Percentiles rank a stretch among this genome's conserved stretches.
Conservation (phyloP, 2,797 vertebrate species). For the Cossypha dichroa region DNA sequence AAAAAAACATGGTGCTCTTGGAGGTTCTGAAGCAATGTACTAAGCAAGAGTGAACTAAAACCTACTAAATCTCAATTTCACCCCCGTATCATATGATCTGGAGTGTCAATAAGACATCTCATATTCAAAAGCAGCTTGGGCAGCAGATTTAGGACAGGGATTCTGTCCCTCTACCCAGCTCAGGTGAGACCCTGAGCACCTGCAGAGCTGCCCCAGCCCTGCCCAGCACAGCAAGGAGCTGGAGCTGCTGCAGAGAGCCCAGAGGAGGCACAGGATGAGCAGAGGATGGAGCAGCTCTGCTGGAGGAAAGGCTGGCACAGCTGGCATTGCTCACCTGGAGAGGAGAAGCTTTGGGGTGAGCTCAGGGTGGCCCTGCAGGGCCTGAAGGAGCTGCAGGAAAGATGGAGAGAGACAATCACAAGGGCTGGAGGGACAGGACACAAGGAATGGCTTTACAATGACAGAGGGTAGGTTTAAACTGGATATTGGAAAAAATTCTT, state of each 20-base stretch:
- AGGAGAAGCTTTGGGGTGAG: neutral
- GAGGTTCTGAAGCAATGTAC: neutral
- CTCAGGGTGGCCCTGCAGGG: fast-evolving
- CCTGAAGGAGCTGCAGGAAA: neutral
- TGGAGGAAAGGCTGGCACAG: neutral
- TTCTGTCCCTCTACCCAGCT: neutral
- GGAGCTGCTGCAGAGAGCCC: neutral
- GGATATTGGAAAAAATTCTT: no score
- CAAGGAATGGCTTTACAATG: neutral
- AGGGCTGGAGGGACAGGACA: neutral
- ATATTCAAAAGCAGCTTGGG: neutral
- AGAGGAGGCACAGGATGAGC: neutral
- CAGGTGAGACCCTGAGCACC: neutral
- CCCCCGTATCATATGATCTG: neutral
- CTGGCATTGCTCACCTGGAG: fast-evolving
- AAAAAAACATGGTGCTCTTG: neutral
- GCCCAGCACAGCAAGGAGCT: fast-evolving
- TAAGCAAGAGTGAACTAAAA: neutral
- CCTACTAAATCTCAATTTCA: neutral
- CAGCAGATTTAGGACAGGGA: neutral
- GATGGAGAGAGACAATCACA: neutral
- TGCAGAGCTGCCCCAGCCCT: neutral
- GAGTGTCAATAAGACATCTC: neutral
- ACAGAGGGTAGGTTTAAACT: neutral
- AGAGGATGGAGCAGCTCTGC: neutral